Base-by-base conservation (phyloP, 2,888 invertebrate species). In the Diloba caeruleocephala region DNA sequence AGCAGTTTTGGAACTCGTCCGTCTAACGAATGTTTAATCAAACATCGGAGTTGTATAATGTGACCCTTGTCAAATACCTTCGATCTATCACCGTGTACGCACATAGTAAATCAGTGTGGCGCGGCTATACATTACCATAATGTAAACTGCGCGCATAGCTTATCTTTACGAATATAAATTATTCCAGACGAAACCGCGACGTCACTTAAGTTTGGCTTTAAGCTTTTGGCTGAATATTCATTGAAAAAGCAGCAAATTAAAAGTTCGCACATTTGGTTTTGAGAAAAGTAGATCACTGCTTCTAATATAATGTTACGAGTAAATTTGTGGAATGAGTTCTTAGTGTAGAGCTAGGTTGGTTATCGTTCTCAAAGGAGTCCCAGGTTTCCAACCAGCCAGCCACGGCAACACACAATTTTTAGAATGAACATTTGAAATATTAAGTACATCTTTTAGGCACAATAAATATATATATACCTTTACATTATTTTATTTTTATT, bases 51-150 rank as follows among this genome's bases (percentile, higher is more conserved):
- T 57, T 41, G 46, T 50, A 55, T 60, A 57, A 65, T 45, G 63
- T 52, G 69, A 84, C 84, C 84, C 82, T 76, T 78, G 68, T 84
- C 84, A 84, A 76, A 73, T 68, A 69, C 61, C 59, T 63, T 58
- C 74, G 61, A 75, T 77, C 73, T 75, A 76, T 79, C 74, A 73
- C 76, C 62, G 46, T 54, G 61, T 33, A 60, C 48, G 31, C 39
- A 14, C 59, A 33, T 37, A 46, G 43, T 49, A 57, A 57, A 62
- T 66, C 57, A 54, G 28, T 17, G 37, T 8, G 53, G 26, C 28
- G 32, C 43, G 12, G 44, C 50, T 19, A 57, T 62, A 60, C 51
- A 55, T 67, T 63, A 58, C 57, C 62, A 45, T 72, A 63, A 68
- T 46, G 57, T 56, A 69, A 71, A 62, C 62, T 60, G 52, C 57